Evolutionary conservation across 92 coral and sea anemone species (phyloP).

Genomic region (Phenganax subtilis): DNA sequence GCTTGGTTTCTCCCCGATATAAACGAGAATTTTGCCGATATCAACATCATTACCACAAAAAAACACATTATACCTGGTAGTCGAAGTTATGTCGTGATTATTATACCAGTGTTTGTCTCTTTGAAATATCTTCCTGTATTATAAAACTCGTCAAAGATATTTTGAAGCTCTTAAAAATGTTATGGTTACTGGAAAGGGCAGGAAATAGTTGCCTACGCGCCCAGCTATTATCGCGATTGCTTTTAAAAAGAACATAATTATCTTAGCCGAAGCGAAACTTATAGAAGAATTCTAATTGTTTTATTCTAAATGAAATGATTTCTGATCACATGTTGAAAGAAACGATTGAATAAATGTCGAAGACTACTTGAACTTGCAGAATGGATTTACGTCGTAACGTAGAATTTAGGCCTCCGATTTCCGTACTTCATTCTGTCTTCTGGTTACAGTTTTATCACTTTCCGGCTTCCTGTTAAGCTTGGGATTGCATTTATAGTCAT

Average conservation of each 20-base stretch:
- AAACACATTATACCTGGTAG: constrained; percentile 2
- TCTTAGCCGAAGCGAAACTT: background rate
- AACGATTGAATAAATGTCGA: too few species aligned
- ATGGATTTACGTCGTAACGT: too few species aligned
- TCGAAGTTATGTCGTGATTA: background rate
- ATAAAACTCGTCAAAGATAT: background rate
- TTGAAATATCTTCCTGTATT: background rate
- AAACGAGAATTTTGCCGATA: background rate
- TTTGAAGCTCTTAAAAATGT: background rate
- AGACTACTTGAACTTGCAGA: too few species aligned
- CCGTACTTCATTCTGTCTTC: too few species aligned
- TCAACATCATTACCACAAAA: background rate
- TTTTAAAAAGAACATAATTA: background rate
- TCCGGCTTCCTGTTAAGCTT: too few species aligned
- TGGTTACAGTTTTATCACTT: too few species aligned
- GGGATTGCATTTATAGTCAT: too few species aligned
- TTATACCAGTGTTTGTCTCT: background rate
- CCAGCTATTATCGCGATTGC: background rate
- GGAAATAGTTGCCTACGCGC: constrained; percentile 10
- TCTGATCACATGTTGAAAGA: too few species aligned
- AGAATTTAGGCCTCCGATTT: too few species aligned
- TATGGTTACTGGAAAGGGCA: background rate
- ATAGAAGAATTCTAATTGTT: too few species aligned
- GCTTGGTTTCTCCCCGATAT: background rate
- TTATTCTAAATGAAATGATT: too few species aligned